These are phyloP conservation scores for Limnodromus scolopaceus DNA, from an alignment of 2,797 vertebrate genomes.

Conservation along the genomic window DNA sequence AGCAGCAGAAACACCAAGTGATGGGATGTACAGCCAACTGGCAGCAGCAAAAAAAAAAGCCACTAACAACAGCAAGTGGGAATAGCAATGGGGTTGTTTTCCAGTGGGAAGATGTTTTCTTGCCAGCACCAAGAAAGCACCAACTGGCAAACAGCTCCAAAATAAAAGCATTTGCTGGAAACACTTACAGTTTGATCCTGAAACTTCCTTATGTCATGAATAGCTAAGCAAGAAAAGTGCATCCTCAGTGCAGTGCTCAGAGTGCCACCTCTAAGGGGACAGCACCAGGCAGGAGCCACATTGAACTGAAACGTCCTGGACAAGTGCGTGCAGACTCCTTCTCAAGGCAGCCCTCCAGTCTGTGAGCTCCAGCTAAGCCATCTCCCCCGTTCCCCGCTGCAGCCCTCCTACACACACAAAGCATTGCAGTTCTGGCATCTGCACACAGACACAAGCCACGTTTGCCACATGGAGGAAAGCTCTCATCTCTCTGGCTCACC, in stretches of 20 bases:
- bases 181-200: background rate
- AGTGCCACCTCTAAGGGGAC: background rate
- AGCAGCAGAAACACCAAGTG: background rate
- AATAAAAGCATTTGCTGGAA: background rate
- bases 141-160: background rate
- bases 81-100: background rate
- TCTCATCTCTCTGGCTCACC: background rate
- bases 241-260: background rate
- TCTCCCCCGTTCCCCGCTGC: background rate
- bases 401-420: background rate
- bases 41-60: background rate
- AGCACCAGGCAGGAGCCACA: rapidly evolving
- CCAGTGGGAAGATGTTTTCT: background rate
- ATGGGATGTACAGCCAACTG: background rate
- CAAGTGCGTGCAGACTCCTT: rapidly evolving
- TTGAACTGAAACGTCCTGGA: background rate
- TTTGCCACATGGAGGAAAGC: background rate
- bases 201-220: background rate
- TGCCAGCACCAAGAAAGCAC: background rate
- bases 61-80: background rate
- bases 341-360: background rate
- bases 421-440: background rate
- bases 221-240: background rate
- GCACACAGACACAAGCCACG: background rate
- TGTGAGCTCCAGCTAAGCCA: background rate